Evolutionary conservation across 2,797 vertebrate genomes (phyloP), one percentile per base, ranked within the genome.

Genomic region (Karalla daura): DNA sequence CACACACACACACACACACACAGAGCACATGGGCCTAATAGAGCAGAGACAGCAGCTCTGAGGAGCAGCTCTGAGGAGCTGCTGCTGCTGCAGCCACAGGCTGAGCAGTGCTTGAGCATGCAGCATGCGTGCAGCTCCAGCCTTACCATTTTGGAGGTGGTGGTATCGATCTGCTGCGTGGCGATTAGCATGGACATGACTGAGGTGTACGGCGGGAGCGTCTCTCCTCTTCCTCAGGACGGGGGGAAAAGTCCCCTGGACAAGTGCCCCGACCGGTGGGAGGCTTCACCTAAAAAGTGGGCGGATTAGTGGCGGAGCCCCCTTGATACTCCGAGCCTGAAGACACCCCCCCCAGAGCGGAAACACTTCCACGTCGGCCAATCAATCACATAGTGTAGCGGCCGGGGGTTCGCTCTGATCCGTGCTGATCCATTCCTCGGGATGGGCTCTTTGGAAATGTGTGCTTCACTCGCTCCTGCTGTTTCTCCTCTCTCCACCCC

Each of bases 161-260:
- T 52, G 44, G 80, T 87, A 37, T 90, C 83, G 53, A 93, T 86
- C 51, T 92, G 75, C 20, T 93, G 91, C 66, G 93, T 89, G 37
- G 80, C 89, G 56, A 95, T 91, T 73, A 94, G 87, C 81, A 92
- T 84, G 0, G 90, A 93, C 87, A 90, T 91, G 5, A 67, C 79
- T 73, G 74, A 63, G 64, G 74, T 59, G 52, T n/a, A 63, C 49
- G 40, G 50, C n/a, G 13, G 10, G 60, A 43, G n/a, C 65, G 39
- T 33, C 44, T 39, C 54, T 59, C 12, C 62, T 49, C 54, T 28
- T 24, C 41, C 51, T 52, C 74, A 50, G 39, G 5, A 72, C 36
- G 50, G n/a, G n/a, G n/a, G n/a, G 63, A 51, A 76, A 83, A 85
- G 78, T 88, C 83, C 78, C 74, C 70, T 46, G 69, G 50, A 75